Evolutionary conservation across 2,797 vertebrate genomes (phyloP).

Genomic region (Sciurus carolinensis): DNA sequence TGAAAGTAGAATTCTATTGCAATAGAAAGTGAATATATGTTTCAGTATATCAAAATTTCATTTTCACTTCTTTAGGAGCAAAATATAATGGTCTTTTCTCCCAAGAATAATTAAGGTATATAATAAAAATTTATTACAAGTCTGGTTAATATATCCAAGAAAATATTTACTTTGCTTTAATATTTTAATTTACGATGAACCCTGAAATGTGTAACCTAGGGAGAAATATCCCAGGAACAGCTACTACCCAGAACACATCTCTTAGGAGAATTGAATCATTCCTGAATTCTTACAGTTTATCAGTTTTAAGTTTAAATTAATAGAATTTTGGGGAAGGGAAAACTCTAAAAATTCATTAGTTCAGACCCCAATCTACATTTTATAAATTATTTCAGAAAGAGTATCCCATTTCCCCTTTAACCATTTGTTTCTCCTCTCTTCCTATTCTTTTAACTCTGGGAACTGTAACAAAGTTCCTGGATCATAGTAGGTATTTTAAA

Average conservation of each 20-base stretch:
- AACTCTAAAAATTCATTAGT: background rate
- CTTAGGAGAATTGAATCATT: background rate
- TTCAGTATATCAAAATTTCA: background rate
- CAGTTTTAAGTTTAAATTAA: background rate
- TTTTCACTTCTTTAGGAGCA: conserved; percentile 23
- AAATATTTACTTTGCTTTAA: conserved; percentile 3
- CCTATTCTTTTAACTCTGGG: background rate
- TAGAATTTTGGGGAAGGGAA: background rate
- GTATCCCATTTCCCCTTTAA: background rate
- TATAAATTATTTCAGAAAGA: background rate
- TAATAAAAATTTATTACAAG: conserved; percentile 45
- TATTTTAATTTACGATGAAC: background rate
- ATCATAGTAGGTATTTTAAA: background rate
- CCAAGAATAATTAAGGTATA: background rate
- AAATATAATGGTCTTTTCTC: background rate
- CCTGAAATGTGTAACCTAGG: background rate
- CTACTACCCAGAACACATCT: background rate
- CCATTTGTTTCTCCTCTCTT: background rate
- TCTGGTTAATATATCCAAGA: background rate
- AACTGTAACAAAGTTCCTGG: background rate
- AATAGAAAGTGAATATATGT: background rate
- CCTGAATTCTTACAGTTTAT: background rate
- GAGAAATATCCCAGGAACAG: background rate
- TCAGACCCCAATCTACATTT: background rate
- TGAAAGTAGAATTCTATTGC: background rate